Base-by-base conservation (phyloP, 2,113 vertebrate genomes). In the Cochlearius cochlearius region DNA sequence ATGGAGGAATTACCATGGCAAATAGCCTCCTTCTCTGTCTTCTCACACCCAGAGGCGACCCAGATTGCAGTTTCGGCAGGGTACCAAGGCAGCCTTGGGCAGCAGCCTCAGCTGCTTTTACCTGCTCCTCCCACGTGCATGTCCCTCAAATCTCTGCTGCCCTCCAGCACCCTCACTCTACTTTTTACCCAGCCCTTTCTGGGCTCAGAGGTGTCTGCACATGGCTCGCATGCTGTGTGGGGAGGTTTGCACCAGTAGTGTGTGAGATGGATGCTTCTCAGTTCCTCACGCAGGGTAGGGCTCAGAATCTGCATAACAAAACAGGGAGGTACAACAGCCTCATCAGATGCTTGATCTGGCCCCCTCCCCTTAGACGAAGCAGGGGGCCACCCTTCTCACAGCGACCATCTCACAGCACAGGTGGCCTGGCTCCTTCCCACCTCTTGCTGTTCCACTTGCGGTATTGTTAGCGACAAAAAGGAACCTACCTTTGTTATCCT, bases 201-300 rank as follows among this genome's bases (percentile, higher is more conserved):
- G 14, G 30, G 20, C 27, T 49, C 43, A 14, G 26, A 30, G 11
- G 7, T 10, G 9, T 45, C 21, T 84, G 32, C 3, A 1, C 18
- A 32, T 45, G 47, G 38, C 8, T 38, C 1, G 1, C 0, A 0
- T 41, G 26, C 16, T 55, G 4, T 50, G 7, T 76, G 17, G 36
- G 43, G 10, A 71, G 13, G 6, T 59, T 80, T 66, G 17, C 41
- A 29, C 20, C 19, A 47, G n/a, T 41, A 50, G 9, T 11, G 39
- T 13, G 39, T 64, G 39, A 76, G 20, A 21, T 2, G 21, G 20
- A 50, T 36, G 18, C 7, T n/a, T 45, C 4, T 4, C 63, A 27
- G 43, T 30, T 92, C 43, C 23, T 89, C 68, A 13, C 1, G 5
- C 5, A 50, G 20, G 15, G 4, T 17, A 89, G 12, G 32, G 12